phyloP scores from a whole-genome alignment of 2,888 invertebrate species.

The Blastobasis adustella region DNA sequence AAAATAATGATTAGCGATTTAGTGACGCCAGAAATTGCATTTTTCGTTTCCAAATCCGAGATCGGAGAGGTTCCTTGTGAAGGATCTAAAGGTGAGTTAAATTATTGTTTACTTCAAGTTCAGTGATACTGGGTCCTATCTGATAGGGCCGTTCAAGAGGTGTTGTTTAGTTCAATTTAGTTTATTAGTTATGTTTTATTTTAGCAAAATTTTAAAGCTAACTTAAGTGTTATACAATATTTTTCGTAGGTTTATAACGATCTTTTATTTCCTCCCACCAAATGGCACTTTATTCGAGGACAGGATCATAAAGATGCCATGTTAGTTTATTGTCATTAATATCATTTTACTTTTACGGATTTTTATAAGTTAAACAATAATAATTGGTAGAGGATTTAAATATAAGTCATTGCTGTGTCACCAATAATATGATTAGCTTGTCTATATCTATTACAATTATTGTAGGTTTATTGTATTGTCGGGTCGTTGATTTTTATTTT shows the following conservation, averaged over 20 bases:
- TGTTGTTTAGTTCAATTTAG: slow-evolving; percentile 75
- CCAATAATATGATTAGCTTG: slow-evolving; percentile 69
- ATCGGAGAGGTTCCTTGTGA: slow-evolving; percentile 48
- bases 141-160: slow-evolving; percentile 59
- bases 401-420: slow-evolving; percentile 71
- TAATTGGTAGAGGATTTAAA: slow-evolving; percentile 53
- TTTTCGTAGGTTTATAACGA: slow-evolving; percentile 65
- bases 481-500: slow-evolving; percentile 36
- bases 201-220: slow-evolving; percentile 73
- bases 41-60: slow-evolving; percentile 47
- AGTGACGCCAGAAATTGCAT: slow-evolving; percentile 69
- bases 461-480: slow-evolving; percentile 42
- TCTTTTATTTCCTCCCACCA: slow-evolving; percentile 70
- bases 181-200: slow-evolving; percentile 76
- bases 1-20: slow-evolving; percentile 52
- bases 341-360: slow-evolving; percentile 44
- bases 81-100: slow-evolving; percentile 47
- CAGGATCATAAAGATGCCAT: slow-evolving; percentile 48
- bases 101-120: slow-evolving; percentile 61
- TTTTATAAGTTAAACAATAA: slow-evolving; percentile 45
- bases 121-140: slow-evolving; percentile 68
- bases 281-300: slow-evolving; percentile 54
- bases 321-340: slow-evolving; percentile 52
- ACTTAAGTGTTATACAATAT: slow-evolving; percentile 72
- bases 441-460: slow-evolving; percentile 49